A percentile compares a stretch with the other conserved stretches of the same genome.
Evolutionary conservation across 2,888 invertebrate genomes (phyloP).

Genomic region (Andrena trimmerana): DNA sequence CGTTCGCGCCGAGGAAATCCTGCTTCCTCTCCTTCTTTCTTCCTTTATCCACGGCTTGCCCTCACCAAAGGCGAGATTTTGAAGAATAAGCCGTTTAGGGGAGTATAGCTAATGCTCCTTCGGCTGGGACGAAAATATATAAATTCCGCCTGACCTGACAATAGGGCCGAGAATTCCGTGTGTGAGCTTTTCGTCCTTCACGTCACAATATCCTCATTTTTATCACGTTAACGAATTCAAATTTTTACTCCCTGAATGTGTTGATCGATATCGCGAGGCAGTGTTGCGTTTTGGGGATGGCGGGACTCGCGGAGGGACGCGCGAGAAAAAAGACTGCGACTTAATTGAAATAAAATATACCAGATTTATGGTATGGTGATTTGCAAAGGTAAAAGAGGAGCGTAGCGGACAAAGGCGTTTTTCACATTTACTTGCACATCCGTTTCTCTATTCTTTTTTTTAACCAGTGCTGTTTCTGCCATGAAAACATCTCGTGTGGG

Average conservation of each 20-base stretch:
- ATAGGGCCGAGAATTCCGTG: not conserved
- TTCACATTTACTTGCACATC: no score
- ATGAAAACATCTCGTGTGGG: no score
- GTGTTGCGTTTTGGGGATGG: not conserved
- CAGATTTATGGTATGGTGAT: no score
- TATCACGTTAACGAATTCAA: not conserved
- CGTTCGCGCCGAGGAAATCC: conserved; percentile 55
- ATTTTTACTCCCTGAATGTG: not conserved
- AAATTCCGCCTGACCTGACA: not conserved
- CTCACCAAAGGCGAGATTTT: conserved; percentile 26
- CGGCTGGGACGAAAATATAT: not conserved
- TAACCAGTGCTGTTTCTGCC: no score
- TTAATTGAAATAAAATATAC: no score
- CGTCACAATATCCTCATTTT: not conserved
- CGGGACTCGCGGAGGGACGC: no score
- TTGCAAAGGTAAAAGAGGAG: no score
- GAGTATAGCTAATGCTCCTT: conserved; percentile 34
- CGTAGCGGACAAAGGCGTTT: no score
- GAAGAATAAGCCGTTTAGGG: conserved; percentile 35
- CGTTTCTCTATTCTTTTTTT: no score
- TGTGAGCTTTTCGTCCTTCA: not conserved
- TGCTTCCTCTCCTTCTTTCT: conserved; percentile 19
- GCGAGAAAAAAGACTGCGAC: no score
- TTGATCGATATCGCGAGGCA: not conserved
- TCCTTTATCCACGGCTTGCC: conserved; percentile 43